Evolutionary conservation across 37 sponge, comb jelly and placozoan genomes (phyloP), one percentile per base, ranked within the genome.

Genomic region (Hexactinellida sp.): DNA sequence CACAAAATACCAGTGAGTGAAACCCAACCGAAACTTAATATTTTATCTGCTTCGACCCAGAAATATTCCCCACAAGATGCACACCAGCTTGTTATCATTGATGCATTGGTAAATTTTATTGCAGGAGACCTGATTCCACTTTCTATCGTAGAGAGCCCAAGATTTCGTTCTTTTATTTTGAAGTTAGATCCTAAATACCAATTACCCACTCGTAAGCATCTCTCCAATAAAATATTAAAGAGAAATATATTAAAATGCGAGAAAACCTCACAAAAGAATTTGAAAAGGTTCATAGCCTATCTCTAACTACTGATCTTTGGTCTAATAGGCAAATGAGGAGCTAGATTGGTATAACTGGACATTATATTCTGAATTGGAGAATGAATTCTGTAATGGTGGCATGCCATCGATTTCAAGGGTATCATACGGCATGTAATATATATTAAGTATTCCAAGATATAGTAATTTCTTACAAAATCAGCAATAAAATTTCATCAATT

Each of bases 311-410:
- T n/a, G 76, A 63, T 28, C 76, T 63, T 28, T 23, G 76, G 76
- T 28, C 76, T 63, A 63, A 63, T 63, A 63, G 76, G n/a, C 76
- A 63, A 63, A 63, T 63, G 76, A 63, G 34, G 76, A 63, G 32
- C 76, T 63, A 63, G 19, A 63, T 63, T 63, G 76, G 76, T 63
- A 63, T 63, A 7, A 63, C 76, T 25, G 25, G 32, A 63, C 34
- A 63, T n/a, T n/a, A n/a, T n/a, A n/a, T n/a, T n/a, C n/a, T n/a
- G n/a, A n/a, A n/a, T n/a, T n/a, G n/a, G n/a, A n/a, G n/a, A n/a
- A n/a, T n/a, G n/a, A n/a, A n/a, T 63, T 63, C 76, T 63, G 76
- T 63, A 63, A 63, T 63, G 76, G 76, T 47, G 76, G 76, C 76
- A 63, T 63, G 76, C 13, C 76, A 63, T 63, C 76, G 76, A 63